Percentiles rank a stretch among this genome's conserved stretches.
phyloP scores from a whole-genome alignment of 2,888 invertebrate species.

The Sminthurinus aureus region DNA sequence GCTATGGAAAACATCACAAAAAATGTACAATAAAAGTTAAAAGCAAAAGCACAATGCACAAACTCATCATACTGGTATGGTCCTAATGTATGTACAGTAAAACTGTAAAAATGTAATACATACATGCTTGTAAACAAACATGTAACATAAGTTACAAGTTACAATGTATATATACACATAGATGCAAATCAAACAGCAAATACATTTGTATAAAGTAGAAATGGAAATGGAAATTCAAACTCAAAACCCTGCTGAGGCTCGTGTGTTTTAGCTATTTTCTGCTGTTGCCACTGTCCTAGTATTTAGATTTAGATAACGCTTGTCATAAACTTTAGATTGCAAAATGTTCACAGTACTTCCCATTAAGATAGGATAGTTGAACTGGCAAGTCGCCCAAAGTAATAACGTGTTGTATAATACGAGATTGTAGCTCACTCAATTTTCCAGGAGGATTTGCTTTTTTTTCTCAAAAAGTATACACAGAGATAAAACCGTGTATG shows the following conservation, averaged over 20 bases:
- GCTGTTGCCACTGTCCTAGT: too few relatives aligned
- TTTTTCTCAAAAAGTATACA: not conserved
- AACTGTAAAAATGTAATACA: too few relatives aligned
- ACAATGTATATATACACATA: too few relatives aligned
- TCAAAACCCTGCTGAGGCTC: slow-evolving; percentile 1
- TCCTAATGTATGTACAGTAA: too few relatives aligned
- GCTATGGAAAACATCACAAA: too few relatives aligned
- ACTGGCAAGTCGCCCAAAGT: slow-evolving; percentile 15
- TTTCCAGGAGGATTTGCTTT: not conserved
- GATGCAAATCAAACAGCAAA: not conserved
- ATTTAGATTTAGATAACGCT: slow-evolving; percentile 4
- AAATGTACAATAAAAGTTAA: too few relatives aligned
- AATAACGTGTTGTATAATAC: not conserved
- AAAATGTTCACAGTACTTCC: slow-evolving; percentile 28
- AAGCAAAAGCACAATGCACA: too few relatives aligned
- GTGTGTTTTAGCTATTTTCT: not conserved
- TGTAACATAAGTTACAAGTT: too few relatives aligned
- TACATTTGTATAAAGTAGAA: not conserved
- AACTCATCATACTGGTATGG: too few relatives aligned
- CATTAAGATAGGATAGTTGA: slow-evolving; percentile 26
- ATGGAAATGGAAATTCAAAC: slow-evolving; percentile 5
- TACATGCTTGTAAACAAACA: too few relatives aligned
- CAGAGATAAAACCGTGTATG: not conserved
- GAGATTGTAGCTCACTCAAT: not conserved
- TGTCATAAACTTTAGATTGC: slow-evolving; percentile 35